A percentile compares a stretch with the other conserved stretches of the same genome.
These are phyloP conservation scores for Zosterops lateralis DNA, from an alignment of 2,113 vertebrate genomes.

Conservation along the genomic window DNA sequence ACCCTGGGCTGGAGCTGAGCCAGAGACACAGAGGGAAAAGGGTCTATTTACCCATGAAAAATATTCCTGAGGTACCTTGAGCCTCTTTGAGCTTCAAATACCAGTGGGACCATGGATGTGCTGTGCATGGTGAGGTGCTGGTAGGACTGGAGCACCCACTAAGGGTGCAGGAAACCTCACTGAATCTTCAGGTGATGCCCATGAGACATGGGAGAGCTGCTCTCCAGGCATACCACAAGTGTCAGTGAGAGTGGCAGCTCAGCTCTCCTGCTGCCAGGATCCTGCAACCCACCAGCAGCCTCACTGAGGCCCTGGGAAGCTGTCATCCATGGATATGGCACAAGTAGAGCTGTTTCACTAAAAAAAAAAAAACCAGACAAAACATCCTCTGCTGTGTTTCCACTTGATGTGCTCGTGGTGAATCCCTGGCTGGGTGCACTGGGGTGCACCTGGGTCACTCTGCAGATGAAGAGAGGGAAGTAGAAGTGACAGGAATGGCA, in stretches of 20 bases:
- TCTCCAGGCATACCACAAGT: not conserved
- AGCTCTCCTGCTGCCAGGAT: not conserved
- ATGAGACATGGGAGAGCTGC: not conserved
- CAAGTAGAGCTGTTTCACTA: not conserved
- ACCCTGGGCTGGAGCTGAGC: not conserved
- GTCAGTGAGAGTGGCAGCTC: not conserved
- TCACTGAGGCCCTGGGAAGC: not conserved
- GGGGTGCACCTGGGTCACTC: accelerated
- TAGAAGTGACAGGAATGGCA: not conserved
- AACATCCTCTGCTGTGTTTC: not conserved
- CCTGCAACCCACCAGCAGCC: not conserved
- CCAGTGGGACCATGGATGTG: not conserved
- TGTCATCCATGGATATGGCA: not conserved
- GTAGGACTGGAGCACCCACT: not conserved
- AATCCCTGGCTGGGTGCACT: accelerated
- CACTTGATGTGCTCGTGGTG: not conserved
- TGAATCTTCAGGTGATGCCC: not conserved
- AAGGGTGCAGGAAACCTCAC: accelerated
- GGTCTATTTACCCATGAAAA: not conserved
- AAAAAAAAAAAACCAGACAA: not conserved
- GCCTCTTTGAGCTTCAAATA: not conserved
- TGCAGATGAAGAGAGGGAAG: not conserved
- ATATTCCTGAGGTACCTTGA: not conserved
- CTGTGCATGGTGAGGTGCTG: not conserved
- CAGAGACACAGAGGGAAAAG: not conserved